Percentiles rank a stretch among this genome's conserved stretches.
Evolutionary conservation across 2,113 vertebrate genomes (phyloP).

Genomic region (Panthera leo): DNA sequence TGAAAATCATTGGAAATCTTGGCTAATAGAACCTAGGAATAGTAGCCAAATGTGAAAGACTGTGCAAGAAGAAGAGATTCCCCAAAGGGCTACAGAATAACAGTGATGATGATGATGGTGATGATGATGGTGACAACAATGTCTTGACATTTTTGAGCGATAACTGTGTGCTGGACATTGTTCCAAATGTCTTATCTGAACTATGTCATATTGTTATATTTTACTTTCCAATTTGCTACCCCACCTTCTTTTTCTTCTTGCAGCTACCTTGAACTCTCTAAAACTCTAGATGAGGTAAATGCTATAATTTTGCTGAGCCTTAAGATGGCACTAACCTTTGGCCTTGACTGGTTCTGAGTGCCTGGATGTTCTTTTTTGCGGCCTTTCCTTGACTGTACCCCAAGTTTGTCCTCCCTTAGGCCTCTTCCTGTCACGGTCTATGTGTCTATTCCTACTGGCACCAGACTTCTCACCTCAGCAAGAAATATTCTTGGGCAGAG

Average conservation of each 20-base stretch:
- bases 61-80: not conserved
- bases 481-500: not conserved
- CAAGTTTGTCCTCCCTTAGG: not conserved
- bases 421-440: not conserved
- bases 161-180: not conserved
- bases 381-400: not conserved
- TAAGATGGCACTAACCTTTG: not conserved
- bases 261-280: not conserved
- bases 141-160: not conserved
- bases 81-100: not conserved
- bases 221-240: not conserved
- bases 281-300: not conserved
- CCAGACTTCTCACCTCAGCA: not conserved
- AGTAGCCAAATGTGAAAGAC: not conserved
- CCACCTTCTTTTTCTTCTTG: not conserved
- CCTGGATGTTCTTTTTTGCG: not conserved
- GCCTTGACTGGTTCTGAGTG: not conserved
- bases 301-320: not conserved
- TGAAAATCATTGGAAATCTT: not conserved
- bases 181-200: not conserved
- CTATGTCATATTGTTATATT: not conserved
- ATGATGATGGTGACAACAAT: not conserved
- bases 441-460: not conserved
- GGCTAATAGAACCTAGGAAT: not conserved
- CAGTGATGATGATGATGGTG: not conserved